Percentiles rank a stretch among this genome's conserved stretches.
Conservation (phyloP, 2,888 invertebrate species). For the Hoplodrina blanda region DNA sequence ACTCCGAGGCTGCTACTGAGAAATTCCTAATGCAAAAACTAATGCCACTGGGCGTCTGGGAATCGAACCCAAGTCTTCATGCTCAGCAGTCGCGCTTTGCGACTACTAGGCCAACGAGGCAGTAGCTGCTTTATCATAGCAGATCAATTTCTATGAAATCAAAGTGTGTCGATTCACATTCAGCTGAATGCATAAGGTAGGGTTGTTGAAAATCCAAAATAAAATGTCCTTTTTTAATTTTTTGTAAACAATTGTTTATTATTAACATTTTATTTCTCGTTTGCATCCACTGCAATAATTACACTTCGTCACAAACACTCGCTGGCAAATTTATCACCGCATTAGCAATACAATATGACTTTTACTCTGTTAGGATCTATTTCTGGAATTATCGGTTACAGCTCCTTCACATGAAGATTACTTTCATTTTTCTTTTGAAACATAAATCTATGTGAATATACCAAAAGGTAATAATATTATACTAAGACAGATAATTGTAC, state of each 20-base stretch:
- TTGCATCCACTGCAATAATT: conserved; percentile 85
- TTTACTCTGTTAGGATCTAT: conserved; percentile 83
- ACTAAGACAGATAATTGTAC: conserved; percentile 75
- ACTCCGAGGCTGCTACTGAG: no score
- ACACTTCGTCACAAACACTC: conserved; percentile 86
- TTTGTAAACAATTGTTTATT: conserved; percentile 91
- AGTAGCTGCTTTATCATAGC: no score
- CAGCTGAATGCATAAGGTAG: background rate
- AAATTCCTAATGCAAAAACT: no score
- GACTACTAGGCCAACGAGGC: no score
- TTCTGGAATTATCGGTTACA: conserved; percentile 86
- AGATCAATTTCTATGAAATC: no score
- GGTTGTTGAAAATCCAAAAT: conserved; percentile 66
- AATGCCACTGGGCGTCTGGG: no score
- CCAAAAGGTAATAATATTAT: conserved; percentile 78
- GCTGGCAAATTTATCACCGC: conserved; percentile 83
- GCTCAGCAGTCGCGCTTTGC: no score
- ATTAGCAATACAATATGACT: conserved; percentile 87
- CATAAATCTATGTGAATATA: conserved; percentile 85
- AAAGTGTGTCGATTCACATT: background rate
- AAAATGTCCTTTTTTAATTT: conserved; percentile 84
- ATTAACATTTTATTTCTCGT: conserved; percentile 90
- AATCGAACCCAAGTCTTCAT: no score
- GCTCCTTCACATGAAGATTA: conserved; percentile 75
- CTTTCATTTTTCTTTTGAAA: conserved; percentile 90